A percentile compares a stretch with the other conserved stretches of the same genome.
Conservation (phyloP, 2,888 invertebrate species). For the Tetragonula carbonaria region DNA sequence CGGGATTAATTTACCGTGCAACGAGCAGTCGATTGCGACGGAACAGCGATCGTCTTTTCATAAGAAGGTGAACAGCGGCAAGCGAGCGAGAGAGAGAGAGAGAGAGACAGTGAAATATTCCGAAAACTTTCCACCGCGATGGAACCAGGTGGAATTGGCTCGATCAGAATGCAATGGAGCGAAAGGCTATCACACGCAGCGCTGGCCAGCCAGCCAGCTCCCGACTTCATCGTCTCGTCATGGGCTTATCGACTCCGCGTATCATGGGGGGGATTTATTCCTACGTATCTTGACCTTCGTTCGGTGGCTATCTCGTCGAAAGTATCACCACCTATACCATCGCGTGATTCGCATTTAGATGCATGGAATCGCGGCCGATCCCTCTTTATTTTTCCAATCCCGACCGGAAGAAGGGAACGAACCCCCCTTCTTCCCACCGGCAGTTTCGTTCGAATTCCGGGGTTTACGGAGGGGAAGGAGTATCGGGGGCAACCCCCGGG, state of each 20-base stretch:
- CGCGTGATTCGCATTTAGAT: conserved; percentile 33
- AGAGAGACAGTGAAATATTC: conserved; percentile 6
- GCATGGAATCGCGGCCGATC: conserved; percentile 33
- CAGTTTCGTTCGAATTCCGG: conserved; percentile 11
- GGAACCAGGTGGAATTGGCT: conserved; percentile 43
- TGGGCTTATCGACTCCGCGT: conserved; percentile 60
- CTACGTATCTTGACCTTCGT: conserved; percentile 50
- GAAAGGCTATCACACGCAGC: conserved; percentile 75
- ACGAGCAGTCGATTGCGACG: not conserved
- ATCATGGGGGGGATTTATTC: conserved; percentile 38
- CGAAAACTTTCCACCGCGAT: conserved; percentile 12
- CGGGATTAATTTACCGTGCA: not conserved
- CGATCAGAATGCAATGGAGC: conserved; percentile 77
- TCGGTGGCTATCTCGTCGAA: conserved; percentile 29
- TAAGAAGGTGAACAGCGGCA: not conserved
- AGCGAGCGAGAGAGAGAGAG: too few relatives aligned
- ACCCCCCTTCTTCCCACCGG: not conserved
- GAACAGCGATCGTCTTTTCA: not conserved
- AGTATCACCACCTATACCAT: conserved; percentile 11
- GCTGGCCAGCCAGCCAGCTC: conserved; percentile 52
- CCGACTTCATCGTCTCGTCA: conserved; percentile 65
- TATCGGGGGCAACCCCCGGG: not conserved
- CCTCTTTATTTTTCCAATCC: not conserved
- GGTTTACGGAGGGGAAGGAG: conserved; percentile 13
- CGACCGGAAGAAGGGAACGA: conserved; percentile 9